These are phyloP conservation scores for Meta bourneti DNA, from an alignment of 2,888 invertebrate genomes.

Conservation along the genomic window DNA sequence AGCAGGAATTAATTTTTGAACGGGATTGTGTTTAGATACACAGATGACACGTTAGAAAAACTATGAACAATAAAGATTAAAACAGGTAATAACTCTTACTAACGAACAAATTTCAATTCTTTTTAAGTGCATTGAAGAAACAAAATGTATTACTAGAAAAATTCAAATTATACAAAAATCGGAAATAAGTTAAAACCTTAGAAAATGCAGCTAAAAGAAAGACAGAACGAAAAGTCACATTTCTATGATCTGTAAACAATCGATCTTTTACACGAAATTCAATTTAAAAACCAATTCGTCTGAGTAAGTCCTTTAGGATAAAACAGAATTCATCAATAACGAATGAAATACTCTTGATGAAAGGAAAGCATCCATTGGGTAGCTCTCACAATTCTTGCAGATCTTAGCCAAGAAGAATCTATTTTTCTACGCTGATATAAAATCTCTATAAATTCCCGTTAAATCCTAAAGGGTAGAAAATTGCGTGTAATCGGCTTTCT, in stretches of 20 bases:
- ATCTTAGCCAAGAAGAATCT: neutral
- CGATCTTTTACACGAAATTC: constrained; percentile 5
- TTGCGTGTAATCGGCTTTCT: constrained; percentile 22
- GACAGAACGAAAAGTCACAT: neutral
- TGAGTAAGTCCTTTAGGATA: constrained; percentile 13
- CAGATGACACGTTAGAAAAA: too few species aligned
- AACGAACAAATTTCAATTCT: too few species aligned
- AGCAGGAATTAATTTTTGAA: too few species aligned
- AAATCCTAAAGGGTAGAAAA: neutral
- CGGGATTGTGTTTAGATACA: too few species aligned
- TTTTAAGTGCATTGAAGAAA: too few species aligned
- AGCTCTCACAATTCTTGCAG: neutral
- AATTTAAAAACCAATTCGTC: constrained; percentile 45
- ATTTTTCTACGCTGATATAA: neutral
- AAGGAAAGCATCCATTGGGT: constrained; percentile 35
- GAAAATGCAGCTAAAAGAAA: too few species aligned
- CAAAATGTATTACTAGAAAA: too few species aligned
- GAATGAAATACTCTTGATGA: constrained; percentile 44
- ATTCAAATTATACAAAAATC: too few species aligned
- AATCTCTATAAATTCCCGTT: neutral
- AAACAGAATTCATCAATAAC: constrained; percentile 50
- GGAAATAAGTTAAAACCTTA: too few species aligned
- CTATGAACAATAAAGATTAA: too few species aligned
- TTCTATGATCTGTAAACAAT: neutral
- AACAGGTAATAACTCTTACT: too few species aligned